A percentile compares a stretch with the other conserved stretches of the same genome.
Conservation (phyloP, 2,888 invertebrate species). For the Thereva nobilitata region DNA sequence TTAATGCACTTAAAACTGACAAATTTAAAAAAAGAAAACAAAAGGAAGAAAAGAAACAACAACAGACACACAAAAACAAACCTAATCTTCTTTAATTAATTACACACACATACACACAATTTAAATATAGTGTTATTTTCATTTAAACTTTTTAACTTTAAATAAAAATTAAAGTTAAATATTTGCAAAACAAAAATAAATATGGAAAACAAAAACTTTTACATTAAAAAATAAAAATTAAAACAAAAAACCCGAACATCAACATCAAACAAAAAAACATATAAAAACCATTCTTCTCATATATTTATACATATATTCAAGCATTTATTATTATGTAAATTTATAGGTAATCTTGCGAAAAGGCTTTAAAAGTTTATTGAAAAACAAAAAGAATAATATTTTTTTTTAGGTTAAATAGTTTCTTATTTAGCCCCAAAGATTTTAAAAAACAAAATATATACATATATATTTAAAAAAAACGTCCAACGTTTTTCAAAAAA, state of each 20-base stretch:
- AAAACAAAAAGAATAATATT: conserved; percentile 6
- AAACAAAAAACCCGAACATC: not conserved
- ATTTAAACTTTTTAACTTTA: conserved; percentile 16
- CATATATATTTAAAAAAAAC: not conserved
- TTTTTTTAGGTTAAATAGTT: not conserved
- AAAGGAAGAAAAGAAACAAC: not conserved
- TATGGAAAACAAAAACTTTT: not conserved
- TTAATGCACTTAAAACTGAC: conserved; percentile 22
- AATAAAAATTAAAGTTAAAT: not conserved
- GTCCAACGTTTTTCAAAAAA: conserved; percentile 22
- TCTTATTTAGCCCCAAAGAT: no score
- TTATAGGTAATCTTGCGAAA: conserved; percentile 20
- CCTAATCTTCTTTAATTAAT: conserved; percentile 33
- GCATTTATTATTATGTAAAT: conserved; percentile 21
- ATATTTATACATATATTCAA: conserved; percentile 30
- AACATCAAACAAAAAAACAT: conserved; percentile 17
- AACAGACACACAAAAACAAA: conserved; percentile 20
- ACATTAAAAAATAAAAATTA: not conserved
- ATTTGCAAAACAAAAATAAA: no score
- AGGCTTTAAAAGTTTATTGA: conserved; percentile 12
- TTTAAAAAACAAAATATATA: no score
- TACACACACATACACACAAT: not conserved
- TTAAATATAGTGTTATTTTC: no score
- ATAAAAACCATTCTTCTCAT: conserved; percentile 28
- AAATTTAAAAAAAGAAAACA: not conserved